phyloP scores from a whole-genome alignment of 2,113 vertebrate species.

The Cairina moschata region DNA sequence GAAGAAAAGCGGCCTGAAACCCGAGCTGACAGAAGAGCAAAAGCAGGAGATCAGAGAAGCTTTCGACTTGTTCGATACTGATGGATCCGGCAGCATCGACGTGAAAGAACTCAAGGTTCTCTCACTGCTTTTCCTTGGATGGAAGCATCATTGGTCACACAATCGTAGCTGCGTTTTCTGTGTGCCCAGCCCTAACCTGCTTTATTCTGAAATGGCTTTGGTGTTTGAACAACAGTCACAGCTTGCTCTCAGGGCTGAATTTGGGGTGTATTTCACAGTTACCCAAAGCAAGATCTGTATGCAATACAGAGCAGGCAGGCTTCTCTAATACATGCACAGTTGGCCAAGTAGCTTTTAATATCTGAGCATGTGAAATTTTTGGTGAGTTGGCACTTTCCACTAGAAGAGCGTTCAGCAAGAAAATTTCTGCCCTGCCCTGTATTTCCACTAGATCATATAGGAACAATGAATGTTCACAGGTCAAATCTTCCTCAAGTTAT shows the following conservation, averaged over 20 bases:
- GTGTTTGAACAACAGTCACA: background rate
- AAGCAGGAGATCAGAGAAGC: slow-evolving; percentile 94
- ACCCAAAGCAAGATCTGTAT: background rate
- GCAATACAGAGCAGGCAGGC: background rate
- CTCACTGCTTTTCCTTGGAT: background rate
- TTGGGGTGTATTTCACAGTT: background rate
- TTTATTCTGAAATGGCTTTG: background rate
- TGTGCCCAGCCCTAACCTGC: background rate
- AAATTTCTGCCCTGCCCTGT: background rate
- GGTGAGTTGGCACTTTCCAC: background rate
- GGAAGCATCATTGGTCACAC: background rate
- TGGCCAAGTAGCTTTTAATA: background rate
- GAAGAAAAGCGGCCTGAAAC: slow-evolving; percentile 81
- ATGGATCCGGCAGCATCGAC: slow-evolving; percentile 90
- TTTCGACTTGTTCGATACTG: slow-evolving; percentile 92
- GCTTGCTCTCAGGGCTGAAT: background rate
- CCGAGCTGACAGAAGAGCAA: slow-evolving; percentile 89
- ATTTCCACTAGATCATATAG: background rate
- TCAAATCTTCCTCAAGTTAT: background rate
- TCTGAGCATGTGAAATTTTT: background rate
- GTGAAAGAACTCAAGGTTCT: slow-evolving; percentile 93
- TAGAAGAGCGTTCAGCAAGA: background rate
- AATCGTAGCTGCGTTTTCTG: background rate
- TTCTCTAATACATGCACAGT: background rate
- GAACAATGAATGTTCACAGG: background rate